Evolutionary conservation across 2,888 invertebrate species (phyloP).

Genomic region (Dastarcus helophoroides): DNA sequence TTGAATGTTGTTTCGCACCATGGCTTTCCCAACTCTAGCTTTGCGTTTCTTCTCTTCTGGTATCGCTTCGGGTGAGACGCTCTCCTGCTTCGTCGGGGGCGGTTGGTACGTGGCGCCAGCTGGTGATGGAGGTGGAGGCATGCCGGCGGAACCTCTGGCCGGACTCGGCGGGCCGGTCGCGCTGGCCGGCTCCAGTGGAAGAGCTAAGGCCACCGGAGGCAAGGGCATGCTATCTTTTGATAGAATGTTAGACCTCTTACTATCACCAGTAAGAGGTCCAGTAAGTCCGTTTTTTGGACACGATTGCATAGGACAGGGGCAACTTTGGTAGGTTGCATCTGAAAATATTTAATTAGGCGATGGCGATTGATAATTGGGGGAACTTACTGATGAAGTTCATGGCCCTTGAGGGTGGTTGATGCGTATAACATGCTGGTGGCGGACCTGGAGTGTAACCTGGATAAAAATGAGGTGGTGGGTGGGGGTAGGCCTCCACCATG

Average conservation of each 20-base stretch:
- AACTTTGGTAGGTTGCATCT: slow-evolving; percentile 54
- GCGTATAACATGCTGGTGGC: slow-evolving; percentile 45
- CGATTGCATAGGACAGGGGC: slow-evolving; percentile 85
- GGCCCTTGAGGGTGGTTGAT: slow-evolving; percentile 49
- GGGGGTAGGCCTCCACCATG: too few species aligned
- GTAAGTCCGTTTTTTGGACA: slow-evolving; percentile 98
- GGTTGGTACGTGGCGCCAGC: slow-evolving; percentile 38
- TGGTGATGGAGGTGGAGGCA: slow-evolving; percentile 50
- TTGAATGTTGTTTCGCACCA: slow-evolving; percentile 52
- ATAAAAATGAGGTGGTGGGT: slow-evolving; percentile 43
- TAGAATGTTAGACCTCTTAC: slow-evolving; percentile 50
- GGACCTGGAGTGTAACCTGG: slow-evolving; percentile 39
- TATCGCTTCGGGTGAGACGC: slow-evolving; percentile 19
- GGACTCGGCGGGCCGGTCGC: slow-evolving; percentile 55
- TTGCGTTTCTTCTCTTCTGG: slow-evolving; percentile 36
- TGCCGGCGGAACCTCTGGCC: slow-evolving; percentile 55
- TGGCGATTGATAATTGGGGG: too few species aligned
- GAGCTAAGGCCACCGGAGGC: slow-evolving; percentile 39
- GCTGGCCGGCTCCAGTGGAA: slow-evolving; percentile 40
- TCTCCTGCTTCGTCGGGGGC: slow-evolving; percentile 21
- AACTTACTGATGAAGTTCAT: slow-evolving; percentile 54
- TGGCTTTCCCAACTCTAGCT: slow-evolving; percentile 51
- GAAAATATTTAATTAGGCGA: slow-evolving; percentile 15
- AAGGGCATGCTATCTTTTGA: slow-evolving; percentile 36
- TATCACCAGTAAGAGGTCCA: slow-evolving; percentile 96